A percentile compares a stretch with the other conserved stretches of the same genome.
phyloP scores from a whole-genome alignment of 2,113 vertebrate species.

The Candoia aspera region DNA sequence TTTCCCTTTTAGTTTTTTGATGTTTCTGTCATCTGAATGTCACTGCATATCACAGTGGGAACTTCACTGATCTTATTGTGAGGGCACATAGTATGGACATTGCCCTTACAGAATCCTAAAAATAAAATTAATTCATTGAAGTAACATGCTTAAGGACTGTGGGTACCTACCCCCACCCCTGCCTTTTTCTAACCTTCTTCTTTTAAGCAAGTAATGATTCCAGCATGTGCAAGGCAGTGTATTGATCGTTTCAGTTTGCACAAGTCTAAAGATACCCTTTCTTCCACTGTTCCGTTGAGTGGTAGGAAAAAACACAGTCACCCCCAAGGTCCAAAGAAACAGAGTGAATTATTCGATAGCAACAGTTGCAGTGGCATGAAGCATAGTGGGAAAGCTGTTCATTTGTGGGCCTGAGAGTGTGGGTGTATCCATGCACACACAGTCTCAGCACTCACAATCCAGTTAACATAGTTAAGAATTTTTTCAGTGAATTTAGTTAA shows the following conservation, averaged over 20 bases:
- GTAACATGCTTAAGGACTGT: background rate
- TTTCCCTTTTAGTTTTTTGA: background rate
- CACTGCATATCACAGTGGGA: slow-evolving; percentile 15
- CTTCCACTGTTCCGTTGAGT: background rate
- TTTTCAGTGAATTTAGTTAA: slow-evolving; percentile 54
- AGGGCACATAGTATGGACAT: background rate
- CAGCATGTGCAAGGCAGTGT: background rate
- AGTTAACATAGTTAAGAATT: background rate
- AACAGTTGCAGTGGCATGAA: background rate
- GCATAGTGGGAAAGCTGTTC: background rate
- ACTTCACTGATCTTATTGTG: slow-evolving; percentile 5
- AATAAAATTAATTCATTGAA: slow-evolving; percentile 4
- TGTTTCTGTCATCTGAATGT: slow-evolving; percentile 30
- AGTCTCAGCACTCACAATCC: slow-evolving; percentile 14
- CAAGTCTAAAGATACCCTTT: background rate
- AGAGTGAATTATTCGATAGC: accelerated
- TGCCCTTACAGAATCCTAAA: background rate
- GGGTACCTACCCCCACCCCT: background rate
- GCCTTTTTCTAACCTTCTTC: background rate
- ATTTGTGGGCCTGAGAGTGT: background rate
- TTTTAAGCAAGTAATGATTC: slow-evolving; percentile 6
- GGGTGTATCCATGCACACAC: background rate
- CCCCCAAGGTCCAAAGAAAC: background rate
- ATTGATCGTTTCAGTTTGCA: slow-evolving; percentile 7
- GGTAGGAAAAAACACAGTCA: slow-evolving; percentile 8